A percentile compares a stretch with the other conserved stretches of the same genome.
Evolutionary conservation across 2,888 invertebrate species (phyloP).

Genomic region (Philereme transversata): DNA sequence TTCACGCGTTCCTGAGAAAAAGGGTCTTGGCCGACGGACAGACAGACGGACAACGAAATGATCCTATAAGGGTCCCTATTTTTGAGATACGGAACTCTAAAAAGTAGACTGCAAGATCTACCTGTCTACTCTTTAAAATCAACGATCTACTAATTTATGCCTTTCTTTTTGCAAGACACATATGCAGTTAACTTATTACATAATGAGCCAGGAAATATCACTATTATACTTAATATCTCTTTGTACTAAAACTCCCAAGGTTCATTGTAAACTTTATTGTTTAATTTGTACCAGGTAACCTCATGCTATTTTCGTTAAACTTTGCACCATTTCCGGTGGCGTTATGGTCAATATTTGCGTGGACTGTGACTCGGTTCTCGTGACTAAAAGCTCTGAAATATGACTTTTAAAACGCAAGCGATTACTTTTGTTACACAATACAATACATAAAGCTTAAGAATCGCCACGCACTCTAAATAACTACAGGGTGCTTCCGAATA

Average conservation of each 20-base stretch:
- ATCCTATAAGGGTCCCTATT: too few species aligned
- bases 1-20: too few species aligned
- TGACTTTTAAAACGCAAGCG: slow-evolving; percentile 26
- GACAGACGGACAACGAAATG: too few species aligned
- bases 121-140: too few species aligned
- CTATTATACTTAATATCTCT: slow-evolving; percentile 28
- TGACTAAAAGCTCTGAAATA: slow-evolving; percentile 30
- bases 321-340: slow-evolving; percentile 15
- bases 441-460: slow-evolving; percentile 14
- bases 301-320: slow-evolving; percentile 22
- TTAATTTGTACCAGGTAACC: slow-evolving; percentile 16
- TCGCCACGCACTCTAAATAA: background rate
- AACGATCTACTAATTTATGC: background rate
- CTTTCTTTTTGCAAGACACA: slow-evolving; percentile 11
- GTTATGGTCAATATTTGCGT: slow-evolving; percentile 26
- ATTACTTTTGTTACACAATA: slow-evolving; percentile 32
- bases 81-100: too few species aligned
- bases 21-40: too few species aligned
- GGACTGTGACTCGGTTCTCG: slow-evolving; percentile 11
- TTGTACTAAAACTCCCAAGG: slow-evolving; percentile 35
- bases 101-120: too few species aligned
- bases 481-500: too few species aligned
- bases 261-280: slow-evolving; percentile 15
- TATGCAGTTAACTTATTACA: slow-evolving; percentile 14
- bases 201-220: slow-evolving; percentile 29